Conservation (phyloP, 1,140 invertebrate genomes). For the Tigriopus japonicus region DNA sequence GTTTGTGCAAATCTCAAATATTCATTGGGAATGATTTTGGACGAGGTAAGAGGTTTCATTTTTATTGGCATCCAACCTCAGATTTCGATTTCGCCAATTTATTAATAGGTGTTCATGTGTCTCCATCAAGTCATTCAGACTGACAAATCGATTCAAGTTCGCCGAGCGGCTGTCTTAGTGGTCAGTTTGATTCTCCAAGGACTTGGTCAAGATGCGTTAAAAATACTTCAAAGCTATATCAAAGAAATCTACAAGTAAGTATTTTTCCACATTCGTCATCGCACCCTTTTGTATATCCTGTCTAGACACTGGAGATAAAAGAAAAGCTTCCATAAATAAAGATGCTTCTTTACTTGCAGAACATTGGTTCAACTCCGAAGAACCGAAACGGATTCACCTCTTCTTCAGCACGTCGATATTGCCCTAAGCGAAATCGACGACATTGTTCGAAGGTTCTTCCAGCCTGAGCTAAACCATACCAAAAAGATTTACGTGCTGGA, state of each 20-base stretch:
- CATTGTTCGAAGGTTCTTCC: slow-evolving; percentile 41
- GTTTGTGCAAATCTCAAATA: slow-evolving; percentile 53
- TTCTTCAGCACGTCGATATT: slow-evolving; percentile 39
- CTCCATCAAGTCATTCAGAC: slow-evolving; percentile 11
- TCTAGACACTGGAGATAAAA: not conserved
- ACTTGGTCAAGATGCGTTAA: slow-evolving; percentile 42
- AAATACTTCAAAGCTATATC: slow-evolving; percentile 42
- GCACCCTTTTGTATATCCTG: not conserved
- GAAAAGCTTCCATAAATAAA: not conserved
- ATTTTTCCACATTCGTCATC: not conserved
- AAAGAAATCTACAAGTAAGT: slow-evolving; percentile 36
- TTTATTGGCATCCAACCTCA: no score
- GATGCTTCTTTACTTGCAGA: not conserved
- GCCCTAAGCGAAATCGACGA: slow-evolving; percentile 53
- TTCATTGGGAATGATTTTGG: slow-evolving; percentile 43
- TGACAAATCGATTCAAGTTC: slow-evolving; percentile 37
- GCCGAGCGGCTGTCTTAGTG: slow-evolving; percentile 55
- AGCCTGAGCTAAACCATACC: slow-evolving; percentile 34
- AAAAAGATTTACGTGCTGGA: slow-evolving; percentile 38
- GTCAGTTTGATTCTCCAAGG: slow-evolving; percentile 48
- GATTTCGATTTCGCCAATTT: no score
- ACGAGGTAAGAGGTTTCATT: slow-evolving; percentile 41
- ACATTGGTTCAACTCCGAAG: not conserved
- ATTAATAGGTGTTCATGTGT: not conserved
- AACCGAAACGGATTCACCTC: not conserved